Percentiles rank a stretch among this genome's conserved stretches.
Evolutionary conservation across 2,797 vertebrate genomes (phyloP).

Genomic region (Siniperca obscura): DNA sequence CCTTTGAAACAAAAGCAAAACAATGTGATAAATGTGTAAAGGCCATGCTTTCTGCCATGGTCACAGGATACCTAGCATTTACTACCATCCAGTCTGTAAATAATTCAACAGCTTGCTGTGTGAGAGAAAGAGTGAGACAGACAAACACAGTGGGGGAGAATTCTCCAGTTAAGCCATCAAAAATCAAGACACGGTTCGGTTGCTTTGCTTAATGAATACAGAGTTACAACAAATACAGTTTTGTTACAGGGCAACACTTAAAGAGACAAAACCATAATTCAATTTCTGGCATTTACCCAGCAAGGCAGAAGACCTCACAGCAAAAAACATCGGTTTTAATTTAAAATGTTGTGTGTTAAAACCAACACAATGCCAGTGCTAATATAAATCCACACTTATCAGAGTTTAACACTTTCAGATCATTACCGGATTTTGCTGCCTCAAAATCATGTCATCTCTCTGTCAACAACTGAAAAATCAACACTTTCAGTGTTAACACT

Average conservation of each 20-base stretch:
- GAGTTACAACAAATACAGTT: conserved; percentile 14
- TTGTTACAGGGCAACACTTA: conserved; percentile 5
- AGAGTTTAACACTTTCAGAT: conserved; percentile 15
- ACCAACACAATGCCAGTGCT: background rate
- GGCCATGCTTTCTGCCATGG: conserved; percentile 25
- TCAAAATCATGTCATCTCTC: background rate
- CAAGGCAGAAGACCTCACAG: background rate
- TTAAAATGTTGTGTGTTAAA: conserved; percentile 9
- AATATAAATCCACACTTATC: conserved; percentile 30
- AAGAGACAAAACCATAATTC: conserved; percentile 1
- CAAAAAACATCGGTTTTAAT: conserved; percentile 30
- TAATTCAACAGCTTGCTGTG: conserved; percentile 55
- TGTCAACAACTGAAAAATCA: conserved; percentile 19
- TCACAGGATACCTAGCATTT: conserved; percentile 33
- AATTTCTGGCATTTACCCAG: background rate
- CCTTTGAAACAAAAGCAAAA: conserved; percentile 8
- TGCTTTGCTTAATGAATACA: conserved; percentile 26
- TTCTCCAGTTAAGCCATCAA: conserved; percentile 31
- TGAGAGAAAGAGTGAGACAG: background rate
- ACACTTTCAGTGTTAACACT: background rate
- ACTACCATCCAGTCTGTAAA: conserved; percentile 57
- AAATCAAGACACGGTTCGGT: conserved; percentile 29
- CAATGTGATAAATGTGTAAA: conserved; percentile 28
- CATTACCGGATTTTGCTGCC: background rate
- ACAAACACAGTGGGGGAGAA: conserved; percentile 33